Evolutionary conservation across 2,888 invertebrate genomes (phyloP), one percentile per base, ranked within the genome.

Genomic region (Priapulus caudatus): DNA sequence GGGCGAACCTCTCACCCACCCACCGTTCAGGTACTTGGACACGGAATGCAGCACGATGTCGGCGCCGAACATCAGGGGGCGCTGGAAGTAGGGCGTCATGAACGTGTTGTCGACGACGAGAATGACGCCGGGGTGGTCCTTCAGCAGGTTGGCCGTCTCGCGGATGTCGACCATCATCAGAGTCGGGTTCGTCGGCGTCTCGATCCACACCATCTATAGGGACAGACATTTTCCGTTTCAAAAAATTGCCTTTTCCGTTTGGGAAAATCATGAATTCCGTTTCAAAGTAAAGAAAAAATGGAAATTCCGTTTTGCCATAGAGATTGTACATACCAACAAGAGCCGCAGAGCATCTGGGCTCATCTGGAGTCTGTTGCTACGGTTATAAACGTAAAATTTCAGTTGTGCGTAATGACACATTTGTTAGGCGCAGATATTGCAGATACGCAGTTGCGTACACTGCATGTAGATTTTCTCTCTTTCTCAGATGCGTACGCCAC

Each of bases 11-110:
- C n/a, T n/a, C n/a, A n/a, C n/a, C n/a, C n/a, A n/a, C 62, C 56
- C 59, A 72, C 74, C 97, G 72, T 98, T 98, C 82, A 98, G 87
- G 68, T 95, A 98, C 73, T 98, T 98, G 0, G 93, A 92, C 51
- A 93, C 66, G 0, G 97, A 97, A 72, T 97, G 92, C 62, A 88
- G 74, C 1, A 83, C 84, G 51, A 95, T 74, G 70, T 98, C 93
- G 1, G 89, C 93, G 1, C 95, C 97, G 24, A 92, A 76, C 20
- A 82, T 81, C 51, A 98, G 71, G 1, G 97, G 97, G 54, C 83
- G 78, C 83, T 95, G 67, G 59, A 88, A 83, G 66, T 89, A 91
- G 1, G 89, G 79, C 1, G 91, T 85, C 60, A 90, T 76, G 72
- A 97, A 95, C 16, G 95, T 95, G 68, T 93, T 95, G 71, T 97